Evolutionary conservation across 2,797 vertebrate species (phyloP).

Genomic region (Parauchenoglanis punctatus): DNA sequence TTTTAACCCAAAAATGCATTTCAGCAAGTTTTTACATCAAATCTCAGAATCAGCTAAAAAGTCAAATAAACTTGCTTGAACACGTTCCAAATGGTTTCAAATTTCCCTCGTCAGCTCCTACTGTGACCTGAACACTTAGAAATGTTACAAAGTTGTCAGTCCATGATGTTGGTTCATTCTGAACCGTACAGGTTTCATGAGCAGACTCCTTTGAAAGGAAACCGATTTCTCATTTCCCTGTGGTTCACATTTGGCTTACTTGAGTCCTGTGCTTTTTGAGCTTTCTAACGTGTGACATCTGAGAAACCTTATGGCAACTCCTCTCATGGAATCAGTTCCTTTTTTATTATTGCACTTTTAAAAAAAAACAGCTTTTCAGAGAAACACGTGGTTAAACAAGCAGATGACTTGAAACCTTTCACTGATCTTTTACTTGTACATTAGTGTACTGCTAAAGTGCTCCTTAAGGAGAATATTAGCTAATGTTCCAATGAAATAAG

Average conservation of each 20-base stretch:
- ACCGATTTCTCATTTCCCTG: neutral
- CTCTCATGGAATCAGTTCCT: slow-evolving; percentile 19
- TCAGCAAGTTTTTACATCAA: neutral
- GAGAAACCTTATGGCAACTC: slow-evolving; percentile 4
- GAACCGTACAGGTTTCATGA: neutral
- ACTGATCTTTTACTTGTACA: slow-evolving; percentile 3
- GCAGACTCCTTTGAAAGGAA: neutral
- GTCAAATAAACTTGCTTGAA: neutral
- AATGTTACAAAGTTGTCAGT: neutral
- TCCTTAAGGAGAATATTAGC: neutral
- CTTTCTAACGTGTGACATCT: neutral
- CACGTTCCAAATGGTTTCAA: neutral
- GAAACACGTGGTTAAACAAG: neutral
- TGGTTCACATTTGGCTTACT: neutral
- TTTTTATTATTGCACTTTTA: neutral
- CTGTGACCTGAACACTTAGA: neutral
- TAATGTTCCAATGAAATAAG: neutral
- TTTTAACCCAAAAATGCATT: neutral
- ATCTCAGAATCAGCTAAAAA: neutral
- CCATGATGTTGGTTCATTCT: neutral
- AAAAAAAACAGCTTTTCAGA: neutral
- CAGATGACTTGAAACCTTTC: neutral
- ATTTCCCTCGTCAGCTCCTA: neutral
- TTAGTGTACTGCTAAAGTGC: neutral
- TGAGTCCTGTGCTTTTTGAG: neutral